Evolutionary conservation across 2,797 vertebrate species (phyloP).

Genomic region (Trachops cirrhosus): DNA sequence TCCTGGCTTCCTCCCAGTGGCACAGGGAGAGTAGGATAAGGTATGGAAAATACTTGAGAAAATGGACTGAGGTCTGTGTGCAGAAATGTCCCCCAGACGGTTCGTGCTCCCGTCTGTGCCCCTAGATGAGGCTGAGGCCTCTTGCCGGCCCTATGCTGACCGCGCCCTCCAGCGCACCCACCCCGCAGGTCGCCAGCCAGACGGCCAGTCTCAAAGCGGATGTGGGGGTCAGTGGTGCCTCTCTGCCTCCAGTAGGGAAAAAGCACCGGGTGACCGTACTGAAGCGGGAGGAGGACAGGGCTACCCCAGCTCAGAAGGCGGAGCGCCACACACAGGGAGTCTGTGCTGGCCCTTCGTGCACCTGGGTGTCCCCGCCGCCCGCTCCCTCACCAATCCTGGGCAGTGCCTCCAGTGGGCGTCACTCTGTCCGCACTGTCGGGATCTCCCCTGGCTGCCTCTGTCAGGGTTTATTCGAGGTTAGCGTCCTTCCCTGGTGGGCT

Average conservation of each 20-base stretch:
- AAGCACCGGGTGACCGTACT: fast-evolving
- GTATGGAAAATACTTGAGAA: background rate
- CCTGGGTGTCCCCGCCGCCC: fast-evolving
- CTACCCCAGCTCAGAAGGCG: background rate
- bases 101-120: background rate
- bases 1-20: background rate
- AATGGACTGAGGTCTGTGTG: background rate
- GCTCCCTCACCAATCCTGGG: background rate
- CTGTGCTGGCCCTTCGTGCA: background rate
- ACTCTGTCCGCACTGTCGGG: background rate
- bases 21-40: background rate
- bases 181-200: background rate
- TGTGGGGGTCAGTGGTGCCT: background rate
- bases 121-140: background rate
- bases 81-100: background rate
- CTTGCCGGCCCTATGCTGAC: background rate
- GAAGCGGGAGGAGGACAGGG: background rate
- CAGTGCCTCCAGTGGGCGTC: background rate
- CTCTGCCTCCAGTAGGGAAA: background rate
- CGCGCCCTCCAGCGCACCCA: background rate
- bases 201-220: background rate
- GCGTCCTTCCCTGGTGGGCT: background rate
- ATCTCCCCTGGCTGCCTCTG: background rate
- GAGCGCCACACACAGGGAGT: background rate
- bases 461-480: background rate